These are phyloP conservation scores for Crotalus viridis DNA, from an alignment of 2,113 vertebrate species.

Conservation along the genomic window DNA sequence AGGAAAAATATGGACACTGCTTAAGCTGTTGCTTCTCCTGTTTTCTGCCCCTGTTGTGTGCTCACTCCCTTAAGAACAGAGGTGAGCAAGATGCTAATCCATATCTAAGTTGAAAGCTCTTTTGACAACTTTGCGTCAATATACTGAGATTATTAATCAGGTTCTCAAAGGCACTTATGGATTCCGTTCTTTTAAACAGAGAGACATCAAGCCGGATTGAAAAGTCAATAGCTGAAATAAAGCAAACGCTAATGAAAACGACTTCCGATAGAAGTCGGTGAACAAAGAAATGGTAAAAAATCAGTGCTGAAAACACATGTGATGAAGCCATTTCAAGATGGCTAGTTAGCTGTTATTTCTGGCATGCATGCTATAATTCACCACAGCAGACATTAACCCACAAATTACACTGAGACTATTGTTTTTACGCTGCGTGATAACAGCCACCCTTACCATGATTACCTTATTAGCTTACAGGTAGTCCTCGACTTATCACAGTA, in stretches of 20 bases:
- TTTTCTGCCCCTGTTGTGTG: background rate
- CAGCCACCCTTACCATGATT: background rate
- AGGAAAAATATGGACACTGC: background rate
- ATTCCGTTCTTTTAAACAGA: background rate
- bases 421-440: background rate
- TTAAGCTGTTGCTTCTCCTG: background rate
- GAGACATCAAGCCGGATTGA: background rate
- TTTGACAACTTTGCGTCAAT: background rate
- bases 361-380: background rate
- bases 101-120: background rate
- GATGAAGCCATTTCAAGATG: background rate
- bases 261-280: background rate
- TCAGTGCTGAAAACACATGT: slow-evolving; percentile 1
- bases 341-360: background rate
- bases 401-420: background rate
- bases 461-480: background rate
- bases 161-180: background rate
- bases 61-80: background rate
- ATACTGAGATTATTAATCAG: background rate
- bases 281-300: slow-evolving; percentile 19
- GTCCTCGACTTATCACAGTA: background rate
- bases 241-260: slow-evolving; percentile 7
- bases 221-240: slow-evolving; percentile 21
- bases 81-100: background rate
- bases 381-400: background rate